Evolutionary conservation across 2,797 vertebrate species (phyloP).

Genomic region (Hafferia zeledoni): DNA sequence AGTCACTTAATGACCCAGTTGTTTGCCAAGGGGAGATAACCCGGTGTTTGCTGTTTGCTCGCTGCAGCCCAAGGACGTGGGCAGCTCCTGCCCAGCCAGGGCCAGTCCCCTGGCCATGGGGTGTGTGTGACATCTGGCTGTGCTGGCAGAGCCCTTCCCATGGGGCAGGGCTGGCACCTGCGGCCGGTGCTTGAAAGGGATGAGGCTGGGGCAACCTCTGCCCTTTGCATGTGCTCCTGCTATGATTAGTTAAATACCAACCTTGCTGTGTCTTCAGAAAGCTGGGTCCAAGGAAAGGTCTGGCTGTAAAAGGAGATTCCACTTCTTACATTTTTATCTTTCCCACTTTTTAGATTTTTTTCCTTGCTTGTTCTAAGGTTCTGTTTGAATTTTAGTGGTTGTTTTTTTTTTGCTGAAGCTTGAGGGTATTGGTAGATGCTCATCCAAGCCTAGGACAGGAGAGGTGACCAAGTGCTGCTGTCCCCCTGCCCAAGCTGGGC

Average conservation of each 20-base stretch:
- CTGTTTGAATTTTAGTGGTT: not conserved
- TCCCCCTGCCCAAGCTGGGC: not conserved
- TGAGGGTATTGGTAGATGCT: not conserved
- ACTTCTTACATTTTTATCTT: not conserved
- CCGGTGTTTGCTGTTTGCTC: slow-evolving; percentile 62
- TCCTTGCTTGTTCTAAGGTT: not conserved
- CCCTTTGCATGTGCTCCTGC: not conserved
- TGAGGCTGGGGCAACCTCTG: not conserved
- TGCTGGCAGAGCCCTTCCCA: not conserved
- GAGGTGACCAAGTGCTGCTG: not conserved
- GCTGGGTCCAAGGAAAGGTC: not conserved
- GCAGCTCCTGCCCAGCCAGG: slow-evolving; percentile 22
- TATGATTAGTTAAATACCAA: fast-evolving
- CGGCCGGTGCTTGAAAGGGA: not conserved
- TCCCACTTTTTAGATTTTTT: not conserved
- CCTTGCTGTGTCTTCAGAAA: not conserved
- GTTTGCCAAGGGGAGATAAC: slow-evolving; percentile 70
- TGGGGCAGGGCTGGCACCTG: not conserved
- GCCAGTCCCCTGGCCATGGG: not conserved
- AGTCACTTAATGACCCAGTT: not conserved
- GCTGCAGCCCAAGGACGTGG: slow-evolving; percentile 43
- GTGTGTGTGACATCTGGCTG: not conserved
- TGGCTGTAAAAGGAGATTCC: not conserved
- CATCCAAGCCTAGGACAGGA: not conserved
- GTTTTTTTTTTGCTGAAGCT: not conserved